Evolutionary conservation across 1,140 invertebrate species (phyloP), one percentile per base, ranked within the genome.

Genomic region (Bombus waltoni): DNA sequence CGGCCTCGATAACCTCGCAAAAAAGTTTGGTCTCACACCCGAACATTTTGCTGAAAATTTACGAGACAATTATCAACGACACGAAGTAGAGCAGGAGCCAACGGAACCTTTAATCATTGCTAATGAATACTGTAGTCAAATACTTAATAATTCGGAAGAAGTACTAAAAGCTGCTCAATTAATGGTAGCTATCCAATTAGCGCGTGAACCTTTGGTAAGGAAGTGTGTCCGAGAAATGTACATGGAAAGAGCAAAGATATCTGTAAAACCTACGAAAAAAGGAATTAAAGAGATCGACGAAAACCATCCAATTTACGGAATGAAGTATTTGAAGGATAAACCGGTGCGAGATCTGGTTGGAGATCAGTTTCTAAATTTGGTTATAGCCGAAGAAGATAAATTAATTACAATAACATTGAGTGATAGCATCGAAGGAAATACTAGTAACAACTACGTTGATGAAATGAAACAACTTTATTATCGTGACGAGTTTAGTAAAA

Each of bases 21-120:
- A 98, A 93, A 98, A 97, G 87, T 99, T 99, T 95, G 99, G 99
- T 88, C 94, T 99, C n/a, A 97, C 97, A 3, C 98, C 99, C 0
- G 98, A 99, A 93, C 97, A 99, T 93, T 99, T 99, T 95, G 99
- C 98, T 5, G 99, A 99, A 95, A 99, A 99, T 95, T 95, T 99
- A 1, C 96, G 98, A 2, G 99, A 99, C 92, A 99, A 99, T 93
- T 99, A 99, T 95, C 98, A 99, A 92, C 96, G 98, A n/a, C 98
- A 99, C 94, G 99, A 99, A 93, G 98, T 99, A 4, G 98, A 99
- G 73, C 99, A 99, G 94, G 98, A 98, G 89, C 96, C 97, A 0
- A 96, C 97, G 4, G 97, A 98, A 87, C 98, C 98, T 0, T 91
- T 96, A 18, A 97, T 98, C 85, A 95, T 98, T 35, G 98, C 98